Base-by-base conservation (phyloP, 2,888 invertebrate species). In the Oscheius myriophilus region DNA sequence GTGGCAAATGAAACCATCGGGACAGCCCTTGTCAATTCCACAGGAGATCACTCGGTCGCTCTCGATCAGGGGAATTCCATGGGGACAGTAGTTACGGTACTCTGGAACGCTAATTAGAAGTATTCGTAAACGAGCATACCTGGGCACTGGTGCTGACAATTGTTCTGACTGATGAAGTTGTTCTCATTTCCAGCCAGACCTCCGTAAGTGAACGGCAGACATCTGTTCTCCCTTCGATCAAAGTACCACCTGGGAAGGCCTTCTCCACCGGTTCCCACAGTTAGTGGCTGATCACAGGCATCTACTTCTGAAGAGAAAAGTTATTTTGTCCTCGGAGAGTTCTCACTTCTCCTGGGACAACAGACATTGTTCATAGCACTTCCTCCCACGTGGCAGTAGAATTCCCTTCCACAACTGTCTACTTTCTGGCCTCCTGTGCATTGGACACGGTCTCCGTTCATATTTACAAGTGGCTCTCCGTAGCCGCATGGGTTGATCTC, bases 181-280 rank as follows among this genome's bases (percentile, higher is more conserved):
- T 85, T 85, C 69, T 84, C 82, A 71, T 84, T 85, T 65, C 85
- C 85, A 16, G 70, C 79, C 52, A 71, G 55, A 55, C 85, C 85
- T 25, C 78, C 75, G 62, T 85, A 85, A 18, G 71, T 73, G 73
- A 85, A 85, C 25, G 79, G 75, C 45, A 79, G 73, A 69, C 85
- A 85, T 67, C 57, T 70, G 64, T 80, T 75, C 46, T 76, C 70
- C 52, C 70, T 77, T 1, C 73, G 65, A 55, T 85, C 83, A 73
- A 77, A 83, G 79, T 81, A 84, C 80, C 79, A 85, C 63, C 85
- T 69, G 25, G 79, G 78, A 23, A 85, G 71, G 14, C 78, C 76
- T 46, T 84, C 79, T 2, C 70, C 69, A 11, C 84, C 84, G 7
- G 62, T 67, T 39, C 85, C 85, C 23, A 81, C 75, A 33, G 77